phyloP scores from a whole-genome alignment of 2,113 vertebrate genomes.

The Tetraodon nigroviridis region DNA sequence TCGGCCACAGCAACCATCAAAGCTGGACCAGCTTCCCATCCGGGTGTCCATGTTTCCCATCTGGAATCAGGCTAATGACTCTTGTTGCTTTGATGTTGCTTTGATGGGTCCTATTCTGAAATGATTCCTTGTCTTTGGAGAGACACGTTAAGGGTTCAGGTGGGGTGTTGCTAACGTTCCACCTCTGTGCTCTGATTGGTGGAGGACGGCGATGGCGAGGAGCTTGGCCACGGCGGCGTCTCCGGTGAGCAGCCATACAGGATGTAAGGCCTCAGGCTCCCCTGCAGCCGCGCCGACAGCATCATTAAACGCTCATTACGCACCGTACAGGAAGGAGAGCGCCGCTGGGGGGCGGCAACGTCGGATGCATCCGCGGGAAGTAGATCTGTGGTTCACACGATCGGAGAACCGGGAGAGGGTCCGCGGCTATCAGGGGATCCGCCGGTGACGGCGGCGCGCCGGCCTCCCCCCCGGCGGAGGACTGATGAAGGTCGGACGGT shows the following conservation, averaged over 20 bases:
- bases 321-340: slow-evolving; percentile 37
- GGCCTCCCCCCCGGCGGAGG: not conserved
- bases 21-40: no score
- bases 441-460: no score
- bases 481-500: not conserved
- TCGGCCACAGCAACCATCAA: no score
- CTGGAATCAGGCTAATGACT: not conserved
- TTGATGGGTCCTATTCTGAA: not conserved
- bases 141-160: not conserved
- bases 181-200: slow-evolving; percentile 22
- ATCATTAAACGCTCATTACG: slow-evolving; percentile 61
- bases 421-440: no score
- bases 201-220: slow-evolving; percentile 14
- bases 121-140: not conserved
- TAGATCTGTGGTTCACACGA: not conserved
- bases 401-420: not conserved
- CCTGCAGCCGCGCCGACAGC: slow-evolving; percentile 37
- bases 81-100: not conserved
- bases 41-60: not conserved
- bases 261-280: slow-evolving; percentile 56
- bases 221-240: slow-evolving; percentile 21
- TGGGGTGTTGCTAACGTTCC: not conserved
- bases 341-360: slow-evolving; percentile 12
- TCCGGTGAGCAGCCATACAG: slow-evolving; percentile 15
- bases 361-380: no score